Evolutionary conservation across 2,888 invertebrate species (phyloP).

Genomic region (Reticulitermes lucifugus): DNA sequence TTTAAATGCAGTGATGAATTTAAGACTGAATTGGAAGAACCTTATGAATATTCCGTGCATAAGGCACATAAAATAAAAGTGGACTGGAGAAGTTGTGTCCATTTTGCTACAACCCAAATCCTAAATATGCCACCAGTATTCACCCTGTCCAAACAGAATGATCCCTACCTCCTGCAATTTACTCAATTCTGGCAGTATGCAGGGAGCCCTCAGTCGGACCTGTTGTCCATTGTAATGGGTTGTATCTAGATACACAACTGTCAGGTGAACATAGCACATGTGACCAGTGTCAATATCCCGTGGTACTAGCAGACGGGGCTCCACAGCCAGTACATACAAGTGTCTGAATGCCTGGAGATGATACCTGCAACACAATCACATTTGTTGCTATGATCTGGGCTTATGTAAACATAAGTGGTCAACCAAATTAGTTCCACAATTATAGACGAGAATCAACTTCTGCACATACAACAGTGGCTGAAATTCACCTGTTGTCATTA

Average conservation of each 20-base stretch:
- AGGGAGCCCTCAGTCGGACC: slow-evolving; percentile 80
- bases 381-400: slow-evolving; percentile 26
- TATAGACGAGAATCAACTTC: no score
- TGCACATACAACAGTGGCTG: no score
- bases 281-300: slow-evolving; percentile 84
- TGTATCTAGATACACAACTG: slow-evolving; percentile 66
- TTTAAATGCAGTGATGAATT: background rate
- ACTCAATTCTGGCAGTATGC: slow-evolving; percentile 85
- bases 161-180: slow-evolving; percentile 74
- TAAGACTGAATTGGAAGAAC: background rate
- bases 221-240: slow-evolving; percentile 64
- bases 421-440: no score
- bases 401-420: no score
- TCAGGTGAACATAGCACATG: slow-evolving; percentile 85
- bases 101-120: no score
- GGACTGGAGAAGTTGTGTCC: no score
- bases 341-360: slow-evolving; percentile 98
- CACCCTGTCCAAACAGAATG: no score
- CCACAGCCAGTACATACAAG: slow-evolving; percentile 93
- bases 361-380: slow-evolving; percentile 71
- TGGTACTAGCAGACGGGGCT: slow-evolving; percentile 89
- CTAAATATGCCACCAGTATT: no score
- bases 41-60: no score
- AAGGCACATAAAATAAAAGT: background rate
- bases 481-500: slow-evolving; percentile 87